These are phyloP conservation scores for Stenoptilia bipunctidactyla DNA, from an alignment of 2,888 invertebrate genomes.

Conservation along the genomic window DNA sequence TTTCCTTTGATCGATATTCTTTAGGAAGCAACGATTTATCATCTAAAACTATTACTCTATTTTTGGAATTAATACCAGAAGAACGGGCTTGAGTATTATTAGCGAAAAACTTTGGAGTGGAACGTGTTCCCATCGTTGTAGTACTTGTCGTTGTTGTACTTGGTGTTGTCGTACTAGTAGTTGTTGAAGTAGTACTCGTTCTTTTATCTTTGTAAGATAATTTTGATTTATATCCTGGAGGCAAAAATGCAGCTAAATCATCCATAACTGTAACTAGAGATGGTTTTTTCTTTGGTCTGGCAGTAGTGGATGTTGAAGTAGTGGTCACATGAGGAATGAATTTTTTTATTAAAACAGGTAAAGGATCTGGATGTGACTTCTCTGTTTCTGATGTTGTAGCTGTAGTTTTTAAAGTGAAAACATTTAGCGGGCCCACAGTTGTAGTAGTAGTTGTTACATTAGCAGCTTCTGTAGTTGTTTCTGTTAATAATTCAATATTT, in stretches of 20 bases:
- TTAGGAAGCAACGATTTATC: slow-evolving; percentile 66
- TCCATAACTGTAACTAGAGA: slow-evolving; percentile 68
- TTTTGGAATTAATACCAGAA: slow-evolving; percentile 68
- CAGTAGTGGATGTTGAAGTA: slow-evolving; percentile 42
- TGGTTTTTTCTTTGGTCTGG: slow-evolving; percentile 53
- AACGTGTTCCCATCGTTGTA: slow-evolving; percentile 17
- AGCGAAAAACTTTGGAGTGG: slow-evolving; percentile 25
- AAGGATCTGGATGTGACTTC: slow-evolving; percentile 68
- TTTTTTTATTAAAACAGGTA: slow-evolving; percentile 75
- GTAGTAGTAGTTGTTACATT: slow-evolving; percentile 33
- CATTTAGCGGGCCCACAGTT: slow-evolving; percentile 40
- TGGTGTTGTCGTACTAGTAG: slow-evolving; percentile 28
- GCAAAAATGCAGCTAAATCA: slow-evolving; percentile 72
- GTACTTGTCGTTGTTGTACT: slow-evolving; percentile 23
- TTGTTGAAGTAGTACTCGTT: slow-evolving; percentile 55
- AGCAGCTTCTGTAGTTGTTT: slow-evolving; percentile 49
- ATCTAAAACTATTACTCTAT: slow-evolving; percentile 69
- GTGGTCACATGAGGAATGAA: slow-evolving; percentile 65
- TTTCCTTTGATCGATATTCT: slow-evolving; percentile 62
- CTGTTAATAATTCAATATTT: slow-evolving; percentile 76
- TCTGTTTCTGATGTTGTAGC: slow-evolving; percentile 52
- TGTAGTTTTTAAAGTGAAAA: slow-evolving; percentile 66
- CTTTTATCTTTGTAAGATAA: slow-evolving; percentile 66
- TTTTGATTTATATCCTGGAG: slow-evolving; percentile 73
- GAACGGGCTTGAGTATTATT: slow-evolving; percentile 62